Base-by-base conservation (phyloP, 2,888 invertebrate species). In the Zeuzera pyrina region DNA sequence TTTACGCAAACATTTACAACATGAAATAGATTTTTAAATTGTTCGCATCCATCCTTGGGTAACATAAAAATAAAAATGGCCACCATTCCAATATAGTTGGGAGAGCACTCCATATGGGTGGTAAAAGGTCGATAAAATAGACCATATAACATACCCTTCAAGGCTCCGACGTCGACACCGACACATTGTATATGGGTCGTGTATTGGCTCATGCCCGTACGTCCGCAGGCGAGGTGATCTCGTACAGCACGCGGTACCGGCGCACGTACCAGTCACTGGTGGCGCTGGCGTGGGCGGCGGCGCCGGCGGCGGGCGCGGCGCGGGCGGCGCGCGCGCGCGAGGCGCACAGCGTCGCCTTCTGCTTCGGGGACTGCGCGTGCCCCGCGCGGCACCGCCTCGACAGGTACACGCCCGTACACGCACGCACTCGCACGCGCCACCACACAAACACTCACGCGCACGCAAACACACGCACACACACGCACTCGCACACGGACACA, bases 191-290 rank as follows among this genome's bases (percentile, higher is more conserved):
- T 10, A 21, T 2, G 21, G 21, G 3, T 25, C n/a, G 3, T 5
- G 12, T 26, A 13, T 2, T 12, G 26, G 11, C 5, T 11, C 11
- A 12, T 26, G 26, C 13, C 12, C 13, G 3, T 28, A 8, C 8
- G 4, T 27, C 0, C 15, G 2, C 41, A 56, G 86, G 88, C 2
- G 91, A 90, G 41, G 78, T 91, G 16, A 59, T 90, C 8, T 86
- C 91, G 3, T 91, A 90, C 60, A 93, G 94, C 46, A 96, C 97
- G 0, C 87, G 92, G 24, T 95, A 94, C 63, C 61, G 95, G 1
- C 86, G 98, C 50, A 97, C 97, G 11, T 94, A 93, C 56, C 97
- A 97, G 72, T 96, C 96, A 48, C 91, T 93, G 0, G 83, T 94
- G 45, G 94, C 66, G 10, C 38, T 91, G 34, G 85, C 86, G 37